These are phyloP conservation scores for Drosophila obscura DNA, from an alignment of 1,140 invertebrate species.

Conservation along the genomic window DNA sequence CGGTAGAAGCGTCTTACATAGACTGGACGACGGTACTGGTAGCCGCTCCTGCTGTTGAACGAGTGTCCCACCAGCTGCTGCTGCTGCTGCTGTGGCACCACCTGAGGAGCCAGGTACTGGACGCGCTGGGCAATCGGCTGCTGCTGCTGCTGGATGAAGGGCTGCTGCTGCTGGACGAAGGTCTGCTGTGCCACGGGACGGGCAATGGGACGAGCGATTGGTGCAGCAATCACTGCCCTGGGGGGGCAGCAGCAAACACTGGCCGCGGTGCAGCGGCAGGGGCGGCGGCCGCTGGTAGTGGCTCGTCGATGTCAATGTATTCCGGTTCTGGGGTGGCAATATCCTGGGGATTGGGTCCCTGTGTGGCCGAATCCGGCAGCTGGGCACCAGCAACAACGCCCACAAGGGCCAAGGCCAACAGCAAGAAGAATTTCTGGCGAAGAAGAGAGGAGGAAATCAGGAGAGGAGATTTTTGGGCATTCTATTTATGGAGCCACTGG, in stretches of 20 bases:
- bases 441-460: slow-evolving; percentile 27
- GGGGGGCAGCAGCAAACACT: slow-evolving; percentile 34
- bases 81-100: slow-evolving; percentile 27
- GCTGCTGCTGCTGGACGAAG: slow-evolving; percentile 46
- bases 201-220: slow-evolving; percentile 41
- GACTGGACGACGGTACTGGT: slow-evolving; percentile 79
- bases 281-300: slow-evolving; percentile 44
- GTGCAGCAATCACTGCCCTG: slow-evolving; percentile 20
- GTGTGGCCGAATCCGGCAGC: slow-evolving; percentile 78
- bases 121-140: slow-evolving; percentile 49
- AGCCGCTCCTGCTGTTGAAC: slow-evolving; percentile 68
- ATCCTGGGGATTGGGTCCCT: slow-evolving; percentile 82
- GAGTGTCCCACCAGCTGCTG: slow-evolving; percentile 68
- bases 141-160: slow-evolving; percentile 47
- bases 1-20: slow-evolving; percentile 80
- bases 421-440: slow-evolving; percentile 75
- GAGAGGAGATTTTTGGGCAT: not conserved
- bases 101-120: slow-evolving; percentile 52
- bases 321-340: slow-evolving; percentile 83
- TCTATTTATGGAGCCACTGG: slow-evolving; percentile 28
- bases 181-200: slow-evolving; percentile 40
- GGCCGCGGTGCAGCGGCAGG: slow-evolving; percentile 48
- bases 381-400: slow-evolving; percentile 67
- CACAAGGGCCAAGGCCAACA: slow-evolving; percentile 67
- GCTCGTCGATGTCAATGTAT: slow-evolving; percentile 81